Conservation (phyloP, 2,113 vertebrate genomes). For the Poeciliopsis turrubarensis region DNA sequence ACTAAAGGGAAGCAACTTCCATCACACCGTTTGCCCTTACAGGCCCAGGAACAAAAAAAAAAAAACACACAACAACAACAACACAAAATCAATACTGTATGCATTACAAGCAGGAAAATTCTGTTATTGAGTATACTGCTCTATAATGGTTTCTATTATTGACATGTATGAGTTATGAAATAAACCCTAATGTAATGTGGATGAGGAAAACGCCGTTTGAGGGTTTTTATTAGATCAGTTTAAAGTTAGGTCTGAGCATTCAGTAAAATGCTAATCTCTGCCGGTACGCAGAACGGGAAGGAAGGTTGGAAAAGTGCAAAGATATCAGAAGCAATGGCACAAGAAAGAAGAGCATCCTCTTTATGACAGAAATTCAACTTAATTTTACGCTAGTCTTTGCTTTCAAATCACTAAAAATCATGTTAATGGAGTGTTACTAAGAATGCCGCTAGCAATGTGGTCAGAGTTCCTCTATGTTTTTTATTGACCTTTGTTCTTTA, state of each 20-base stretch:
- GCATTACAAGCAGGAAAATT: constrained; percentile 81
- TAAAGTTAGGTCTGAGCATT: constrained; percentile 59
- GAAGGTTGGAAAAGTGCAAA: constrained; percentile 68
- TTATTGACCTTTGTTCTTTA: not conserved
- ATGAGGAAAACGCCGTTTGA: constrained; percentile 79
- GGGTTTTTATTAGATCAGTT: constrained; percentile 77
- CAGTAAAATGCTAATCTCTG: constrained; percentile 72
- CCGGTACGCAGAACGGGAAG: constrained; percentile 26
- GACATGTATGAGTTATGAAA: constrained; percentile 81
- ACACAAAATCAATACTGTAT: constrained; percentile 80
- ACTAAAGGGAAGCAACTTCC: constrained; percentile 71
- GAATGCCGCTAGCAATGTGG: too few species aligned
- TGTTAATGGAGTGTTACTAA: not conserved
- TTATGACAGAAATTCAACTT: constrained; percentile 11
- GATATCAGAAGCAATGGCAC: constrained; percentile 58
- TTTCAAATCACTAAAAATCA: not conserved
- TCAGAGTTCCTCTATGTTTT: not conserved
- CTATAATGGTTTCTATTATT: constrained; percentile 81
- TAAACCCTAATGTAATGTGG: constrained; percentile 79
- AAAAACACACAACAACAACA: constrained; percentile 24
- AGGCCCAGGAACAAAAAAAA: constrained; percentile 61
- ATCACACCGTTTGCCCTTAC: constrained; percentile 73
- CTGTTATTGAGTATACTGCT: constrained; percentile 79
- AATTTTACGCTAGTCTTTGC: constrained; percentile 6
- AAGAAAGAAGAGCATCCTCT: constrained; percentile 36